phyloP scores from a whole-genome alignment of 2,888 invertebrate genomes.

The Philhelius pedissequus region DNA sequence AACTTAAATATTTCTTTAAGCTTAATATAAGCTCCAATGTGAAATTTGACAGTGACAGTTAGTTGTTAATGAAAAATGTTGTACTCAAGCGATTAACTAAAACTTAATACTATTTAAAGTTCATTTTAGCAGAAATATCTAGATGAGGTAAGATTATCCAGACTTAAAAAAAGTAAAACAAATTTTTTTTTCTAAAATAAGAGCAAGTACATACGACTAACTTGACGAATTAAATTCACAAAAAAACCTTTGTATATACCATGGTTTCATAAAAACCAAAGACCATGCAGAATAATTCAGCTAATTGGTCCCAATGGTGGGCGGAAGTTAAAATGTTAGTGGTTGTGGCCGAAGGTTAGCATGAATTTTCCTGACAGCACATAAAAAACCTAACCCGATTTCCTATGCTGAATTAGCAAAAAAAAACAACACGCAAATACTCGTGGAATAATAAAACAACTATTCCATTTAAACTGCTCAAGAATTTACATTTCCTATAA shows the following conservation, averaged over 20 bases:
- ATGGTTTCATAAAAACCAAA: background rate
- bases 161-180: too few species aligned
- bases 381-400: slow-evolving; percentile 2
- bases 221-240: background rate
- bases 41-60: too few species aligned
- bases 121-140: too few species aligned
- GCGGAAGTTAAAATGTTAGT: background rate
- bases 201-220: background rate
- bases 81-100: too few species aligned
- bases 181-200: background rate
- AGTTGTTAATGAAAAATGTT: too few species aligned
- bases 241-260: background rate
- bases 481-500: slow-evolving; percentile 9
- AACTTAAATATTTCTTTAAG: too few species aligned
- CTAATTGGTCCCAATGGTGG: slow-evolving; percentile 53
- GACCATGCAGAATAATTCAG: slow-evolving; percentile 43
- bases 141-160: too few species aligned
- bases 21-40: too few species aligned
- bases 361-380: background rate
- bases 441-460: slow-evolving; percentile 34
- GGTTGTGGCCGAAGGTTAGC: background rate
- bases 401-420: background rate
- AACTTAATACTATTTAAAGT: too few species aligned
- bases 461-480: slow-evolving; percentile 26
- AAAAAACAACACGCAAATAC: slow-evolving; percentile 34